Conservation (phyloP, 2,797 vertebrate species). For the Oreonectes daqikongensis region DNA sequence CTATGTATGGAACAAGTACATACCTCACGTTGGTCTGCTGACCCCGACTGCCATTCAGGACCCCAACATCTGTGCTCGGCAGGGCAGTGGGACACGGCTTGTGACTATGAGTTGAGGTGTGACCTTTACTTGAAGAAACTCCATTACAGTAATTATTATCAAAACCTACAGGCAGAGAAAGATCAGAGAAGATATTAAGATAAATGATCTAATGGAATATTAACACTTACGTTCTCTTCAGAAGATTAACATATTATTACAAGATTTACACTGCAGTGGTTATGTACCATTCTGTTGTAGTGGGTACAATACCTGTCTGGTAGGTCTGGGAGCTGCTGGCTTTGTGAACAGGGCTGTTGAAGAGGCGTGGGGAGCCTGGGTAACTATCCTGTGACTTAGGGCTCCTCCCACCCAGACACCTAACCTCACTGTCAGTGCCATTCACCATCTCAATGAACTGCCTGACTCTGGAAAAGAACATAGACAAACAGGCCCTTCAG, state of each 20-base stretch:
- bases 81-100: slow-evolving; percentile 84
- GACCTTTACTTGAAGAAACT: slow-evolving; percentile 89
- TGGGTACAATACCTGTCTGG: slow-evolving; percentile 72
- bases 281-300: too few relatives aligned
- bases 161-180: slow-evolving; percentile 77
- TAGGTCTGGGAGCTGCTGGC: slow-evolving; percentile 84
- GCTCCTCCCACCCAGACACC: slow-evolving; percentile 90
- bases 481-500: not conserved
- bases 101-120: slow-evolving; percentile 88
- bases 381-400: slow-evolving; percentile 98
- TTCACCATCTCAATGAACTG: slow-evolving; percentile 99
- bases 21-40: slow-evolving; percentile 89
- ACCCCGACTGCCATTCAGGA: slow-evolving; percentile 88
- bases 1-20: not conserved
- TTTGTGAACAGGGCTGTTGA: slow-evolving; percentile 90
- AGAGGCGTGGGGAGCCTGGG: slow-evolving; percentile 88
- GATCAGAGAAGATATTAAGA: not conserved
- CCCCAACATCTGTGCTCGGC: slow-evolving; percentile 86
- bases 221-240: too few relatives aligned
- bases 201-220: too few relatives aligned
- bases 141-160: slow-evolving; percentile 98
- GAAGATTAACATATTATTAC: too few relatives aligned
- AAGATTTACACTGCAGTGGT: too few relatives aligned
- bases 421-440: slow-evolving; percentile 94
- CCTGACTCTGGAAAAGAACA: slow-evolving; percentile 80